Percentiles rank a stretch among this genome's conserved stretches.
Conservation (phyloP, 2,113 vertebrate species). For the Sinocyclocheilus rhinocerous region DNA sequence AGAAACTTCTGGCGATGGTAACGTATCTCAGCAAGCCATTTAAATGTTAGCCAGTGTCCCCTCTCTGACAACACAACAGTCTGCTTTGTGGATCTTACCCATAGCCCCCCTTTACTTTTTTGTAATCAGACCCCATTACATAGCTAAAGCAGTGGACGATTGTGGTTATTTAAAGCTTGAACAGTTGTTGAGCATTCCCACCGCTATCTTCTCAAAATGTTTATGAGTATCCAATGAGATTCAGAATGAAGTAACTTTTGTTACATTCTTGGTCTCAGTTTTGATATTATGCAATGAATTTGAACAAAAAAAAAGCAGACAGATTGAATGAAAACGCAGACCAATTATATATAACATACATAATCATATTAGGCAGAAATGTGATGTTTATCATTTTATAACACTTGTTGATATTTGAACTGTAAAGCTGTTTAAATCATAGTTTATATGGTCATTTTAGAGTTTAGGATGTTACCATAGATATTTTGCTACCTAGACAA, state of each 20-base stretch:
- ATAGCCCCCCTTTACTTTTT: constrained; percentile 48
- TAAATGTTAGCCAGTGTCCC: constrained; percentile 10
- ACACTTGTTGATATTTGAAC: too few species aligned
- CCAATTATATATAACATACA: too few species aligned
- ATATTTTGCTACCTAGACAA: too few species aligned
- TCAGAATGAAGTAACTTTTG: constrained; percentile 30
- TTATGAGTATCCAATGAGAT: constrained; percentile 27
- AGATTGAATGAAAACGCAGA: too few species aligned
- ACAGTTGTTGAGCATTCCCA: constrained; percentile 54
- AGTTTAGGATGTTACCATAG: too few species aligned
- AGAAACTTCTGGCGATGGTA: constrained; percentile 19
- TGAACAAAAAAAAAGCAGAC: too few species aligned
- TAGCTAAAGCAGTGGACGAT: constrained; percentile 40
- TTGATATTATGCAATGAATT: not conserved
- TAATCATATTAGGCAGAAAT: too few species aligned
- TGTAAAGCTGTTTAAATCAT: too few species aligned
- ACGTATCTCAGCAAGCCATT: constrained; percentile 10
- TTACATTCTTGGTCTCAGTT: not conserved
- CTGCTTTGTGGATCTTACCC: constrained; percentile 48
- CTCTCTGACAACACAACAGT: constrained; percentile 45
- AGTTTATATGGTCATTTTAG: too few species aligned
- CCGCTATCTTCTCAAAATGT: not conserved
- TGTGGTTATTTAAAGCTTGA: constrained; percentile 58
- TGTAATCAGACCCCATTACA: constrained; percentile 57
- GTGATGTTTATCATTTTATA: too few species aligned